phyloP scores from a whole-genome alignment of 2,888 invertebrate genomes.

The Phragmatobia fuliginosa region DNA sequence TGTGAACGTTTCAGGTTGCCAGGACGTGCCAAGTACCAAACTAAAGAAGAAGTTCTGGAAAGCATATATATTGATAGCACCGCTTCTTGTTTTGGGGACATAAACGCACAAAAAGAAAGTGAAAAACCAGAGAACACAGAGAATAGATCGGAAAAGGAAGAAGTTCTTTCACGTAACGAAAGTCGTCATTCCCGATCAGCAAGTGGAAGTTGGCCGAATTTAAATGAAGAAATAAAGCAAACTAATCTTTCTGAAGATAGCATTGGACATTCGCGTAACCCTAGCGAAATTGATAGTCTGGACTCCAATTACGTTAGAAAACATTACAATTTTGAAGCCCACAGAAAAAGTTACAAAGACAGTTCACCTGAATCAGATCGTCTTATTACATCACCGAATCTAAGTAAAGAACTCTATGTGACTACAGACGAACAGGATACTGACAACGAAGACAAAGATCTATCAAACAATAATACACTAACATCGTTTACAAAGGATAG shows the following conservation, averaged over 20 bases:
- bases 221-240: conserved; percentile 78
- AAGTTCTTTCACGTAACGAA: conserved; percentile 69
- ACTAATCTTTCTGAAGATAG: conserved; percentile 82
- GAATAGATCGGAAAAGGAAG: conserved; percentile 73
- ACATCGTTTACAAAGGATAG: conserved; percentile 81
- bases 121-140: conserved; percentile 64
- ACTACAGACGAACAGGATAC: conserved; percentile 75
- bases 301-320: conserved; percentile 87
- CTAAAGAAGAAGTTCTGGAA: conserved; percentile 83
- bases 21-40: conserved; percentile 82
- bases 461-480: conserved; percentile 79
- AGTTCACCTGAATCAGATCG: conserved; percentile 81
- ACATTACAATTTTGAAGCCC: conserved; percentile 84
- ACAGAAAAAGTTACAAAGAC: conserved; percentile 78
- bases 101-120: conserved; percentile 77
- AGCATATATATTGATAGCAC: conserved; percentile 84
- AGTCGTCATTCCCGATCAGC: conserved; percentile 76
- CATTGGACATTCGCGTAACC: conserved; percentile 81
- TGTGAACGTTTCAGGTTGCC: conserved; percentile 73
- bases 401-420: conserved; percentile 76
- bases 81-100: conserved; percentile 83
- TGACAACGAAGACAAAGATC: conserved; percentile 72
- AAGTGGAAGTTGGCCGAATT: conserved; percentile 82
- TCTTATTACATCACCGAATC: conserved; percentile 70
- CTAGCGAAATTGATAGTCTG: conserved; percentile 86